Conservation (phyloP, 2,797 vertebrate genomes). For the Borostomias antarcticus region DNA sequence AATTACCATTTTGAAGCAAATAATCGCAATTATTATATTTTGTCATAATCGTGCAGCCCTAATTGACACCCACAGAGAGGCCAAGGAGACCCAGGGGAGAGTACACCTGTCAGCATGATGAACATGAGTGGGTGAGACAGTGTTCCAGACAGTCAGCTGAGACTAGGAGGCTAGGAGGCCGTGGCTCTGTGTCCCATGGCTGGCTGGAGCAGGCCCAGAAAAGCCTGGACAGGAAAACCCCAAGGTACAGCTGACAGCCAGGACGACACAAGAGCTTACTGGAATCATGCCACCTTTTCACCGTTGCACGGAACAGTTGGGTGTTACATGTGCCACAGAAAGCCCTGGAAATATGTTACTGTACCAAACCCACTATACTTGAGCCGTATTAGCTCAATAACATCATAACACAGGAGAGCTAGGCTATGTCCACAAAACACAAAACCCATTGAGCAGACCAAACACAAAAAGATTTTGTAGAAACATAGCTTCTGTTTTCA, state of each 20-base stretch:
- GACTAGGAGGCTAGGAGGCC: neutral
- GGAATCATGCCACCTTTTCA: constrained; percentile 62
- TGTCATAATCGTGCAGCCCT: too few relatives aligned
- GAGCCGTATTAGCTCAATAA: neutral
- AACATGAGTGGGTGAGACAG: constrained; percentile 21
- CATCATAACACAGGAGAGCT: too few relatives aligned
- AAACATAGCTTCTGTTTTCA: too few relatives aligned
- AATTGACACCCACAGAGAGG: constrained; percentile 16
- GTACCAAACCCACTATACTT: neutral
- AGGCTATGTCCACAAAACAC: too few relatives aligned
- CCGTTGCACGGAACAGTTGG: neutral
- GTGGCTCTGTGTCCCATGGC: constrained; percentile 49
- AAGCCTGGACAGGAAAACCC: constrained; percentile 43
- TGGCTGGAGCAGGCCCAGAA: constrained; percentile 51
- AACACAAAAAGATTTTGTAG: too few relatives aligned
- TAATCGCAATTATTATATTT: too few relatives aligned
- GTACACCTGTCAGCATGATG: constrained; percentile 14
- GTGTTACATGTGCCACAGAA: constrained; percentile 34
- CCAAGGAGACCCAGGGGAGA: constrained; percentile 33
- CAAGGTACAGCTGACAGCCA: constrained; percentile 23
- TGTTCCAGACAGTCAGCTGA: constrained; percentile 45
- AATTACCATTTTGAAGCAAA: too few relatives aligned
- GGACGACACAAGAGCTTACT: constrained; percentile 59
- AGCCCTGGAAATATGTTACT: constrained; percentile 52
- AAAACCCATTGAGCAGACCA: too few relatives aligned